A percentile compares a stretch with the other conserved stretches of the same genome.
These are phyloP conservation scores for Osmerus eperlanus DNA, from an alignment of 2,113 vertebrate species.

Conservation along the genomic window DNA sequence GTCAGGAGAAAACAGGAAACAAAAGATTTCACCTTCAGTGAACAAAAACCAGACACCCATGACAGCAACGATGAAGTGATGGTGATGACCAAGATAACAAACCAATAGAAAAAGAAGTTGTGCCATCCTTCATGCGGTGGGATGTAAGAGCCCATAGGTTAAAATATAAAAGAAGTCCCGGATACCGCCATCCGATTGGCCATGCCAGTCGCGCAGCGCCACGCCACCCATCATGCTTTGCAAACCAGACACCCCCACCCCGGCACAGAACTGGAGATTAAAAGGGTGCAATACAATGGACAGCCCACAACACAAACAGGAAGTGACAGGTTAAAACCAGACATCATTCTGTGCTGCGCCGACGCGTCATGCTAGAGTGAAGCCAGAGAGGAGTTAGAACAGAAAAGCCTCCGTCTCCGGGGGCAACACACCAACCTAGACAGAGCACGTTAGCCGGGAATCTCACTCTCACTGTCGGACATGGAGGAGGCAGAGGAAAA, in stretches of 20 bases:
- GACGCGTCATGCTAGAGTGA: conserved; percentile 62
- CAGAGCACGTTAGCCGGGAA: conserved; percentile 17
- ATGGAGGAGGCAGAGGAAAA: conserved; percentile 54
- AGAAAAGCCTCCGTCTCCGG: conserved; percentile 39
- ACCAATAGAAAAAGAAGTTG: conserved; percentile 20
- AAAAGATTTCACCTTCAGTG: conserved; percentile 19
- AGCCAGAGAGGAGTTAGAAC: conserved; percentile 57
- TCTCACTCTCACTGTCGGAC: conserved; percentile 47
- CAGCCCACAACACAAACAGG: conserved; percentile 50
- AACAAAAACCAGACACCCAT: conserved; percentile 20
- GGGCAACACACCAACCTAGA: conserved; percentile 14
- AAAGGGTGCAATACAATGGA: conserved; percentile 53
- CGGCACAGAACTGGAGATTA: conserved; percentile 51
- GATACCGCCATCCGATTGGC: conserved; percentile 35
- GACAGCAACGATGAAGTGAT: conserved; percentile 53
- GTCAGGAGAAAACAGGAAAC: conserved; percentile 37
- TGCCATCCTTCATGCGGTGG: conserved; percentile 62
- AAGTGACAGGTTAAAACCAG: conserved; percentile 38
- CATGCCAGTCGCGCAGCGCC: conserved; percentile 62
- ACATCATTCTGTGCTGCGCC: conserved; percentile 46
- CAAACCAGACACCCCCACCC: conserved; percentile 35
- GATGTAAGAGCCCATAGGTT: conserved; percentile 37
- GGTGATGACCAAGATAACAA: conserved; percentile 46
- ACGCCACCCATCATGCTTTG: conserved; percentile 67
- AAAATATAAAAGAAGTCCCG: background rate